These are phyloP conservation scores for Cabera pusaria DNA, from an alignment of 2,888 invertebrate genomes.

Conservation along the genomic window DNA sequence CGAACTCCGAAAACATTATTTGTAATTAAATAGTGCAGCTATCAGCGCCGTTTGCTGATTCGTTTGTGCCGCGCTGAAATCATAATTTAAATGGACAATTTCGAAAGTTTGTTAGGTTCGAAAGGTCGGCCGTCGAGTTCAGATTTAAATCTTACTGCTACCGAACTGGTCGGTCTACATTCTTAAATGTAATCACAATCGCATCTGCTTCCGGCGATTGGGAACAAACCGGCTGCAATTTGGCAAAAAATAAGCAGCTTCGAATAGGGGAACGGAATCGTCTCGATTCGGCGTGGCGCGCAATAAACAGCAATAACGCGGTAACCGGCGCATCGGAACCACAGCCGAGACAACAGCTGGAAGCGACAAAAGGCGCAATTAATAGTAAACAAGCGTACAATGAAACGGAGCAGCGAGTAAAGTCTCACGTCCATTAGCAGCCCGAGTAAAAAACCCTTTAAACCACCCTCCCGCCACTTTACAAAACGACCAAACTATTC, in stretches of 20 bases:
- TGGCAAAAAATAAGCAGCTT: constrained; percentile 27
- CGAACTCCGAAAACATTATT: constrained; percentile 35
- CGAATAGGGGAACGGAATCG: constrained; percentile 36
- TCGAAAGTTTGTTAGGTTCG: constrained; percentile 6
- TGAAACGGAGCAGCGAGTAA: constrained; percentile 57
- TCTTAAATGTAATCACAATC: constrained; percentile 15
- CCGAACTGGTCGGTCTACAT: constrained; percentile 16
- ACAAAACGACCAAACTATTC: constrained; percentile 66
- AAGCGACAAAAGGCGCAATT: constrained; percentile 75
- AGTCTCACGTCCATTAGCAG: constrained; percentile 64
- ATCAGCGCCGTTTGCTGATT: constrained; percentile 19
- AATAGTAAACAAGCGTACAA: constrained; percentile 68
- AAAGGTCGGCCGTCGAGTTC: constrained; percentile 11
- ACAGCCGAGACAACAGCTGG: constrained; percentile 53
- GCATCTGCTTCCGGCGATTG: constrained; percentile 13
- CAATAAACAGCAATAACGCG: constrained; percentile 44
- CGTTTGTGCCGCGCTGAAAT: constrained; percentile 19
- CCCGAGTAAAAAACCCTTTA: constrained; percentile 49
- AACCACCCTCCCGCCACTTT: constrained; percentile 42
- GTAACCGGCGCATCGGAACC: constrained; percentile 42
- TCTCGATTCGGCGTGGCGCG: constrained; percentile 33
- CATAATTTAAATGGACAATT: constrained; percentile 15
- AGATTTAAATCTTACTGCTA: constrained; percentile 23
- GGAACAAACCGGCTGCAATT: constrained; percentile 20
- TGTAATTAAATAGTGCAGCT: constrained; percentile 31